Conservation (phyloP, 2,113 vertebrate species). For the Pachypanchax playfairii region DNA sequence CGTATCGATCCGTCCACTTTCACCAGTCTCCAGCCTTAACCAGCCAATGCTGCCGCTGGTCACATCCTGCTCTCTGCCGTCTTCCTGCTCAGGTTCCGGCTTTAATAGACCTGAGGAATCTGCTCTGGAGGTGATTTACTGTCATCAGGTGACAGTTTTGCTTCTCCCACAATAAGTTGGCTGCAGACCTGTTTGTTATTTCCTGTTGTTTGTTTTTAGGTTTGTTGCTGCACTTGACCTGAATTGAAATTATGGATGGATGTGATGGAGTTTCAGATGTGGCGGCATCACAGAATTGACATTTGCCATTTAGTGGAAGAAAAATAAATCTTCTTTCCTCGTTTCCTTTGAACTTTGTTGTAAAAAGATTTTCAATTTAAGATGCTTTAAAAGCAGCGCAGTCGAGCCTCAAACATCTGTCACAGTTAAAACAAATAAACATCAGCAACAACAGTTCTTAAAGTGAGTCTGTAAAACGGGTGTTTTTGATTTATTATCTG, state of each 20-base stretch:
- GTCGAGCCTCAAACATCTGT: no score
- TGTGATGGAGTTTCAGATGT: constrained; percentile 15
- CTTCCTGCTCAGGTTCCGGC: constrained; percentile 40
- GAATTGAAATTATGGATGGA: constrained; percentile 35
- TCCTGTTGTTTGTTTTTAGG: constrained; percentile 43
- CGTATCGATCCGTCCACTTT: constrained; percentile 50
- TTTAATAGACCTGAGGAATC: constrained; percentile 70
- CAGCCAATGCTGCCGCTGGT: constrained; percentile 54
- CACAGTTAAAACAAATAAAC: no score
- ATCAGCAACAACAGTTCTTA: no score
- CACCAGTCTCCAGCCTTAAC: constrained; percentile 67
- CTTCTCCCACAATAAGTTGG: constrained; percentile 19
- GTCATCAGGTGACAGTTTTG: constrained; percentile 31
- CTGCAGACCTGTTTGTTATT: constrained; percentile 30
- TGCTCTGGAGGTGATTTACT: constrained; percentile 50
- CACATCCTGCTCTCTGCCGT: constrained; percentile 57
- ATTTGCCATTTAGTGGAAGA: constrained; percentile 51
- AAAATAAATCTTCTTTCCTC: constrained; percentile 14
- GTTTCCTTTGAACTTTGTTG: neutral
- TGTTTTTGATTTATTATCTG: no score
- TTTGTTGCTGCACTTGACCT: constrained; percentile 6
- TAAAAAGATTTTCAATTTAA: constrained; percentile 17
- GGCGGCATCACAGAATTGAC: constrained; percentile 46
- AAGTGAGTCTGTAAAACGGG: no score
- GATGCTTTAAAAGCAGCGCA: no score